Conservation (phyloP, 2,113 vertebrate genomes). For the Saimiri boliviensis region DNA sequence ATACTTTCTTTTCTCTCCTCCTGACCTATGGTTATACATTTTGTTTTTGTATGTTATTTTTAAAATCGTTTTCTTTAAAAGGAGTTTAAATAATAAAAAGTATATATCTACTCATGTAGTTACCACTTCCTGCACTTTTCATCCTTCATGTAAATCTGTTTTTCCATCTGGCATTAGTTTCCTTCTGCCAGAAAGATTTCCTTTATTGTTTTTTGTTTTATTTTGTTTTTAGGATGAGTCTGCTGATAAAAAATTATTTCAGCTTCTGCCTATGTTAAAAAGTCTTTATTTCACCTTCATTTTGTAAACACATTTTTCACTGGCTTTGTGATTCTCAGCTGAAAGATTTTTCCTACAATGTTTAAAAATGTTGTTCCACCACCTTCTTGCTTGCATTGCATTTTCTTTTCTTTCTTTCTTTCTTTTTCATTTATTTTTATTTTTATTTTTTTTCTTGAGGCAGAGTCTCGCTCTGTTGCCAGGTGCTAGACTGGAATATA, state of each 20-base stretch:
- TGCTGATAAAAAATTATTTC: background rate
- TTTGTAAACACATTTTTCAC: background rate
- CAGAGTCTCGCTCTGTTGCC: too few relatives aligned
- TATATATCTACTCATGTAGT: rapidly evolving
- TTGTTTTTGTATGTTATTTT: background rate
- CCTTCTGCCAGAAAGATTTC: background rate
- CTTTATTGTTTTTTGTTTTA: background rate
- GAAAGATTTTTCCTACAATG: background rate
- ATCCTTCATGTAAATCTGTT: rapidly evolving
- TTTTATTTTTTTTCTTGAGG: too few relatives aligned
- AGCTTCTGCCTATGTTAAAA: background rate
- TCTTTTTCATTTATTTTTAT: rapidly evolving
- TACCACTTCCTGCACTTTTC: too few relatives aligned
- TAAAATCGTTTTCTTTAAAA: background rate
- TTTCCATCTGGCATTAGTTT: background rate
- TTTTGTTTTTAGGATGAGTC: background rate
- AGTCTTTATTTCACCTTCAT: background rate
- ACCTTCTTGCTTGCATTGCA: background rate
- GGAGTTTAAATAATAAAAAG: background rate
- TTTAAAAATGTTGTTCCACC: background rate
- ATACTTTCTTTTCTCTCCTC: background rate
- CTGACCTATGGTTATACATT: background rate
- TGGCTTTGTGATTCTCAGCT: background rate
- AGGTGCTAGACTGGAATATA: too few relatives aligned
- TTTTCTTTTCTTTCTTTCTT: too few relatives aligned